These are phyloP conservation scores for Eilema sororculum DNA, from an alignment of 2,888 invertebrate genomes.

Conservation along the genomic window DNA sequence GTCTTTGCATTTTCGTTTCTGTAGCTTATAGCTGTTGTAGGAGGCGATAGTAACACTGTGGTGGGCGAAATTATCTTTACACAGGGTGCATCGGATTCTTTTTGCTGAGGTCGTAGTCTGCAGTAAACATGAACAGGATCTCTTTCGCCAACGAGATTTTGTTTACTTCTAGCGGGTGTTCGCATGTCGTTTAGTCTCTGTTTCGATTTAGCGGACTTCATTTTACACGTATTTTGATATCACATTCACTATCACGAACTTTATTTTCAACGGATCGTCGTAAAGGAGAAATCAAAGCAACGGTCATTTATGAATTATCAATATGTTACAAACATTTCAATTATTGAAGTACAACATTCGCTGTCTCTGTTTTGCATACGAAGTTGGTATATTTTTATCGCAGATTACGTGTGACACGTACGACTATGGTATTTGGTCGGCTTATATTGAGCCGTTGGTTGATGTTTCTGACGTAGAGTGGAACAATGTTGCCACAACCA, in stretches of 20 bases:
- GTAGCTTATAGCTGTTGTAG: slow-evolving; percentile 88
- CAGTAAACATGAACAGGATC: slow-evolving; percentile 97
- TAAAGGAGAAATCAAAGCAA: slow-evolving; percentile 71
- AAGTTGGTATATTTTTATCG: slow-evolving; percentile 35
- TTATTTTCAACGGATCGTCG: slow-evolving; percentile 57
- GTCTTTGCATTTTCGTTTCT: slow-evolving; percentile 88
- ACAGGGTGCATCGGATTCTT: slow-evolving; percentile 89
- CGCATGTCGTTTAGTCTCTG: slow-evolving; percentile 78
- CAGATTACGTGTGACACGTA: slow-evolving; percentile 46
- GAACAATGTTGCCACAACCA: slow-evolving; percentile 10
- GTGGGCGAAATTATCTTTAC: slow-evolving; percentile 90
- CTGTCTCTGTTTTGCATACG: slow-evolving; percentile 48
- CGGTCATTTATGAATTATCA: slow-evolving; percentile 72
- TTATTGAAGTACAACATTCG: slow-evolving; percentile 27
- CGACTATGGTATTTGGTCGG: slow-evolving; percentile 50
- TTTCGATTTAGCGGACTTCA: slow-evolving; percentile 84
- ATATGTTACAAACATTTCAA: slow-evolving; percentile 53
- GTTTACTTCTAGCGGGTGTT: slow-evolving; percentile 79
- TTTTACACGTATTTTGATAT: slow-evolving; percentile 58
- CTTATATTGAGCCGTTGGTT: slow-evolving; percentile 48
- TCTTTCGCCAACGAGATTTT: slow-evolving; percentile 78
- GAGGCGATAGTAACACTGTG: slow-evolving; percentile 89
- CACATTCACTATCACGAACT: slow-evolving; percentile 53
- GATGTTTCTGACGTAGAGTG: slow-evolving; percentile 16
- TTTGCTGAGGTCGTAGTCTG: slow-evolving; percentile 92